phyloP scores from a whole-genome alignment of 2,888 invertebrate genomes.

The Himalopsyche anomala region DNA sequence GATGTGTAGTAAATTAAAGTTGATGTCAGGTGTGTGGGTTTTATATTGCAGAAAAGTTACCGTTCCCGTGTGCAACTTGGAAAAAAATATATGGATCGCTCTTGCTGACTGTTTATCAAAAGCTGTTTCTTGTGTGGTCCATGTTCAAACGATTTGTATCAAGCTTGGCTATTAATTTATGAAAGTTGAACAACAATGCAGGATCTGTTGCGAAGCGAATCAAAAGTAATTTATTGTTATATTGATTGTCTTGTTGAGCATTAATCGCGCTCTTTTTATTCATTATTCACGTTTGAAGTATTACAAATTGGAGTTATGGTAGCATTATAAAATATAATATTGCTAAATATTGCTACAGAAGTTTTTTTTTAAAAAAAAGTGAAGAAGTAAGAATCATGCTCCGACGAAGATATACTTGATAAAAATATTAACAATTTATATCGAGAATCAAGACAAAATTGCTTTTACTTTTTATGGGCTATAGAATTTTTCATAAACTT shows the following conservation, averaged over 20 bases:
- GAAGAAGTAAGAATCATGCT: too few species aligned
- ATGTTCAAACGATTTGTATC: conserved; percentile 26
- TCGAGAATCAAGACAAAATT: too few species aligned
- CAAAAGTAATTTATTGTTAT: conserved; percentile 38
- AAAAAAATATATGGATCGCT: conserved; percentile 7
- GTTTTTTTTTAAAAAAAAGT: too few species aligned
- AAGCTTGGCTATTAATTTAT: conserved; percentile 13
- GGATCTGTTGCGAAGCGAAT: conserved; percentile 37
- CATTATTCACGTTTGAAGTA: conserved; percentile 27
- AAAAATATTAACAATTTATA: too few species aligned
- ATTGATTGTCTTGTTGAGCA: conserved; percentile 41
- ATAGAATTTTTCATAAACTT: too few species aligned
- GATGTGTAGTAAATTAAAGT: neutral
- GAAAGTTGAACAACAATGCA: conserved; percentile 41
- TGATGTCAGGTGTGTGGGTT: neutral
- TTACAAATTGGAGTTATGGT: neutral
- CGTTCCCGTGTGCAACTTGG: neutral
- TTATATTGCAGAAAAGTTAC: neutral
- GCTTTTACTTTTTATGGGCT: too few species aligned
- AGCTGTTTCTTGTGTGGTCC: conserved; percentile 28
- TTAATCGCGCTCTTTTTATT: conserved; percentile 5
- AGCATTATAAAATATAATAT: neutral
- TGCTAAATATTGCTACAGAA: too few species aligned
- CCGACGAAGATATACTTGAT: too few species aligned
- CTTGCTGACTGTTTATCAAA: neutral